Conservation (phyloP, 2,797 vertebrate genomes). For the Pelodytes ibericus region DNA sequence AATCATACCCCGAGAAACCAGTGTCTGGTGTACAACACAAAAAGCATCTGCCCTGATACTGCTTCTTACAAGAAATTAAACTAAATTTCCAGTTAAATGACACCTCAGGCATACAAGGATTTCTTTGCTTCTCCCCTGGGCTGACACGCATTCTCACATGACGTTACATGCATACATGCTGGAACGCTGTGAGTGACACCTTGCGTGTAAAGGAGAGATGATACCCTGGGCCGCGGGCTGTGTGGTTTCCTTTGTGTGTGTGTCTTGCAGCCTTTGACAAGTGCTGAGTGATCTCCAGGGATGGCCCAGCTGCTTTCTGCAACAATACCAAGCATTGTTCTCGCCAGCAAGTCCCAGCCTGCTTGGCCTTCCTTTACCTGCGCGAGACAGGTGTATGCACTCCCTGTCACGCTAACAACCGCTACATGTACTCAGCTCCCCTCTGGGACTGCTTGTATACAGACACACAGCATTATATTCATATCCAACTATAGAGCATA, state of each 20-base stretch:
- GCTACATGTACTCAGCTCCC: conserved; percentile 2
- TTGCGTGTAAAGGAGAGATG: conserved; percentile 77
- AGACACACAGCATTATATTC: no score
- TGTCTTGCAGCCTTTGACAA: conserved; percentile 62
- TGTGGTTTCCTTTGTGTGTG: conserved; percentile 70
- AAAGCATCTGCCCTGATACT: no score
- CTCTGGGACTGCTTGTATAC: neutral
- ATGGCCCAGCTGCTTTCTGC: conserved; percentile 71
- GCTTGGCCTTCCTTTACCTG: conserved; percentile 79
- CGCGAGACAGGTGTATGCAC: conserved; percentile 88
- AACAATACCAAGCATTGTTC: conserved; percentile 90
- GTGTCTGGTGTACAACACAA: no score
- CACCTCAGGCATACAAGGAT: neutral
- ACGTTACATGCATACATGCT: conserved; percentile 44
- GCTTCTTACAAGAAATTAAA: no score
- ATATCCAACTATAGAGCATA: no score
- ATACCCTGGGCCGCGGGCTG: conserved; percentile 67
- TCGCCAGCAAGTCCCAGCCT: conserved; percentile 82
- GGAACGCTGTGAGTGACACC: conserved; percentile 68
- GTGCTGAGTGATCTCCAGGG: conserved; percentile 71
- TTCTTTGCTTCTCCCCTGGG: neutral
- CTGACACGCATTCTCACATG: conserved; percentile 29
- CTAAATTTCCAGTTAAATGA: neutral
- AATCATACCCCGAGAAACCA: no score
- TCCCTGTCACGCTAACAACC: conserved; percentile 78